These are phyloP conservation scores for Dipodomys spectabilis DNA, from an alignment of 2,113 vertebrate species.

Conservation along the genomic window DNA sequence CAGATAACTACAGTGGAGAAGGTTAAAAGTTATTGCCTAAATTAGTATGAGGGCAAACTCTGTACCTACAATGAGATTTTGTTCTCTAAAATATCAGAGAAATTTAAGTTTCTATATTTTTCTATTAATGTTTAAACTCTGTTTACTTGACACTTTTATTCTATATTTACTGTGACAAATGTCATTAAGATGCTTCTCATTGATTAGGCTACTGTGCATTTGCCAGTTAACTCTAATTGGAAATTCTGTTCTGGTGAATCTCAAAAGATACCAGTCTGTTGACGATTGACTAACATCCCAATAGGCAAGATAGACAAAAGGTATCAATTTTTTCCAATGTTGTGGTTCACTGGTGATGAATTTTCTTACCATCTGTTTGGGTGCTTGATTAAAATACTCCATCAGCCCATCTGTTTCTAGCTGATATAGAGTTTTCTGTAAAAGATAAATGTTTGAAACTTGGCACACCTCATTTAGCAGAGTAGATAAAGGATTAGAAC, in stretches of 20 bases:
- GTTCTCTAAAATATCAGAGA: neutral
- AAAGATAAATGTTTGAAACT: constrained; percentile 78
- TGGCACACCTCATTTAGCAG: constrained; percentile 84
- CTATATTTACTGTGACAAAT: constrained; percentile 32
- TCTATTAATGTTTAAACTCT: neutral
- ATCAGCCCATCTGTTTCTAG: constrained; percentile 85
- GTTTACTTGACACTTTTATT: neutral
- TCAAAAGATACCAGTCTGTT: constrained; percentile 67
- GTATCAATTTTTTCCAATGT: constrained; percentile 83
- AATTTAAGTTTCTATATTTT: neutral
- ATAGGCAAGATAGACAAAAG: constrained; percentile 82
- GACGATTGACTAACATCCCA: constrained; percentile 77
- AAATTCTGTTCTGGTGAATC: constrained; percentile 52
- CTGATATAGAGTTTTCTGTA: constrained; percentile 77
- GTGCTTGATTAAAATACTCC: constrained; percentile 85
- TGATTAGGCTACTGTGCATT: neutral
- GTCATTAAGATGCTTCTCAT: constrained; percentile 57
- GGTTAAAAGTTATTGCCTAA: neutral
- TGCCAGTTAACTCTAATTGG: constrained; percentile 57
- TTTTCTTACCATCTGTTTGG: constrained; percentile 85
- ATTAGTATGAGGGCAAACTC: neutral
- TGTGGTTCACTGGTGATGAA: constrained; percentile 83
- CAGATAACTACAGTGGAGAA: neutral
- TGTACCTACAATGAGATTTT: neutral
- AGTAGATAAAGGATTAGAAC: constrained; percentile 82